A percentile compares a stretch with the other conserved stretches of the same genome.
Evolutionary conservation across 1,140 invertebrate species (phyloP).

Genomic region (Oncopodura yosiiana): DNA sequence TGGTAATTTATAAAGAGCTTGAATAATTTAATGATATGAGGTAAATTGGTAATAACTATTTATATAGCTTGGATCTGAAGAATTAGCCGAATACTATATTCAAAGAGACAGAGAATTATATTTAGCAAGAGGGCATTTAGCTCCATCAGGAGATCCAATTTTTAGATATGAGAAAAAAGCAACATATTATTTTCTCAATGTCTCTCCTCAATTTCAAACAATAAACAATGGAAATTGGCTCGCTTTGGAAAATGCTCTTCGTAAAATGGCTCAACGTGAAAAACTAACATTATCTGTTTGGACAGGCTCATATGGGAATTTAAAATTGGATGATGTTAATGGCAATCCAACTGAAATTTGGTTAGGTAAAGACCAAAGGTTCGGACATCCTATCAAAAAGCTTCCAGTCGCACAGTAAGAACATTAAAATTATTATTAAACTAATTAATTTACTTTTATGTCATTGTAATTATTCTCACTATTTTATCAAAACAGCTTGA

Average conservation of each 20-base stretch:
- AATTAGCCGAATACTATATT: slow-evolving; percentile 7
- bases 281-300: slow-evolving; percentile 19
- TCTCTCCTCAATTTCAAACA: slow-evolving; percentile 54
- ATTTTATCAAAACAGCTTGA: too few relatives aligned
- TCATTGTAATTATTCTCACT: too few relatives aligned
- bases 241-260: slow-evolving; percentile 3
- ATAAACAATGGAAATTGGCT: slow-evolving; percentile 58
- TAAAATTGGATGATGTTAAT: slow-evolving; percentile 21
- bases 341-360: slow-evolving; percentile 24
- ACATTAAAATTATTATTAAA: too few relatives aligned
- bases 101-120: slow-evolving; percentile 32
- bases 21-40: too few relatives aligned
- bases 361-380: slow-evolving; percentile 1
- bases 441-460: too few relatives aligned
- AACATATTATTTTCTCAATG: slow-evolving; percentile 57
- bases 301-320: slow-evolving; percentile 25
- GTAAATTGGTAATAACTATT: too few relatives aligned
- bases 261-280: slow-evolving; percentile 3
- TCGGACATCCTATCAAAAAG: slow-evolving; percentile 7
- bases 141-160: slow-evolving; percentile 55
- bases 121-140: slow-evolving; percentile 54
- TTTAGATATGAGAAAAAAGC: slow-evolving; percentile 51
- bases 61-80: too few relatives aligned
- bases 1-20: too few relatives aligned
- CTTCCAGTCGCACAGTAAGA: slow-evolving; percentile 17